phyloP scores from a whole-genome alignment of 2,113 vertebrate species.

The Microcebus ravelobensis region DNA sequence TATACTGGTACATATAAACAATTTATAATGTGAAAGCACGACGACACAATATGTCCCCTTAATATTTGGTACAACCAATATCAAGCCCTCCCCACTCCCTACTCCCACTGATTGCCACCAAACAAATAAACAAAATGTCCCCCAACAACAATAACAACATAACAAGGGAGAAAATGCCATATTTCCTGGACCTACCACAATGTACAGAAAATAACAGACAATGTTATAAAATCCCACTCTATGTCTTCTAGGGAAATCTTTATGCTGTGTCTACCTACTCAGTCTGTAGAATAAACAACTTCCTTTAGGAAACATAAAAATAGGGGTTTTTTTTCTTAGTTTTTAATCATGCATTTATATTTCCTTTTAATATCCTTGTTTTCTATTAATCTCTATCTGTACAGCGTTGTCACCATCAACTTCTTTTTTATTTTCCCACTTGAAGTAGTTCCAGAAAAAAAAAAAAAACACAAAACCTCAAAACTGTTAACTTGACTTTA shows the following conservation, averaged over 20 bases:
- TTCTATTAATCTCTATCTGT: constrained; percentile 61
- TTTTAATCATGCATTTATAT: constrained; percentile 77
- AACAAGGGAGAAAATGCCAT: constrained; percentile 63
- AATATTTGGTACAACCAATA: constrained; percentile 70
- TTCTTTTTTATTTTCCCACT: constrained; percentile 59
- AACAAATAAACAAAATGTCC: constrained; percentile 27
- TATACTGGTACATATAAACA: constrained; percentile 89
- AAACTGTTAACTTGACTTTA: constrained; percentile 41
- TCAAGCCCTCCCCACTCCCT: not conserved
- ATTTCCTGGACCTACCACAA: constrained; percentile 82
- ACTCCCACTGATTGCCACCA: constrained; percentile 19
- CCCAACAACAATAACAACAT: constrained; percentile 53
- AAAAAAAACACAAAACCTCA: constrained; percentile 26
- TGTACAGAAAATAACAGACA: constrained; percentile 82
- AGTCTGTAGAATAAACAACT: constrained; percentile 77
- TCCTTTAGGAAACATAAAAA: constrained; percentile 82
- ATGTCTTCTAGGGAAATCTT: constrained; percentile 81
- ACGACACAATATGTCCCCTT: constrained; percentile 80
- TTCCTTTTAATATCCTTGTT: constrained; percentile 50
- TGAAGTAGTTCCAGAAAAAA: constrained; percentile 71
- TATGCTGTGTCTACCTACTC: constrained; percentile 80
- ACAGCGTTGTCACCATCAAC: constrained; percentile 42
- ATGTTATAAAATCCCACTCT: constrained; percentile 76
- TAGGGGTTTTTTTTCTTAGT: constrained; percentile 73
- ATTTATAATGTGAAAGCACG: constrained; percentile 83